Base-by-base conservation (phyloP, 2,113 vertebrate genomes). In the Stegostoma tigrinum region DNA sequence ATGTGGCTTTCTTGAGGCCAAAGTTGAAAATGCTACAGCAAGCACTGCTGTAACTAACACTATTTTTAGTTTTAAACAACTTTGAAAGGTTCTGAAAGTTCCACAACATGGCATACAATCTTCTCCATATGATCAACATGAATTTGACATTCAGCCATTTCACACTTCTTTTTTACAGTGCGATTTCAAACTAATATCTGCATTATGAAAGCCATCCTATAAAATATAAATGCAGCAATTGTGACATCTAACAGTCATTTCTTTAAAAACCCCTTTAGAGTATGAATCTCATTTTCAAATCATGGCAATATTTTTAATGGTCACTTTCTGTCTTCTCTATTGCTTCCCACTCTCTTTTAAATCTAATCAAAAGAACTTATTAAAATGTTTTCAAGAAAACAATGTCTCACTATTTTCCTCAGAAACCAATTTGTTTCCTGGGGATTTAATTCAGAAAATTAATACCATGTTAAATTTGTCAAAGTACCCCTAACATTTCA, bases 391-490 rank as follows among this genome's bases (percentile, higher is more conserved):
- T 30, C 17, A 90, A 42, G 14, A 64, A 34, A 90, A 34, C 87
- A 90, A 90, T 19, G 55, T n/a, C 15, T 27, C 3, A 64, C 30
- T 64, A 1, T 61, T 90, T 89, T 64, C 48, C 24, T 61, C 83
- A 21, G 42, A 86, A 86, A 86, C 27, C 87, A 21, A 30, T 64
- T 89, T 61, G n/a, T 70, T 72, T 52, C 67, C 17, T 27, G 42
- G 15, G 55, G 27, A 94, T 23, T n/a, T 38, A 75, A 95, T 95
- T 34, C 94, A 30, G 68, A 75, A 72, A 93, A 93, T 93, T 66
- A 66, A 93, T 67, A 38, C 61, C 89, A 67, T 48, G 34, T 52
- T 48, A 7, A 95, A 75, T 72, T 72, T 24, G 30, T 95, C 38
- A 42, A 94, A 94, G 68, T 42, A 94, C 3, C 34, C 64, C 55